Evolutionary conservation across 2,113 vertebrate species (phyloP), one percentile per base, ranked within the genome.

Genomic region (Pontoporia blainvillei): DNA sequence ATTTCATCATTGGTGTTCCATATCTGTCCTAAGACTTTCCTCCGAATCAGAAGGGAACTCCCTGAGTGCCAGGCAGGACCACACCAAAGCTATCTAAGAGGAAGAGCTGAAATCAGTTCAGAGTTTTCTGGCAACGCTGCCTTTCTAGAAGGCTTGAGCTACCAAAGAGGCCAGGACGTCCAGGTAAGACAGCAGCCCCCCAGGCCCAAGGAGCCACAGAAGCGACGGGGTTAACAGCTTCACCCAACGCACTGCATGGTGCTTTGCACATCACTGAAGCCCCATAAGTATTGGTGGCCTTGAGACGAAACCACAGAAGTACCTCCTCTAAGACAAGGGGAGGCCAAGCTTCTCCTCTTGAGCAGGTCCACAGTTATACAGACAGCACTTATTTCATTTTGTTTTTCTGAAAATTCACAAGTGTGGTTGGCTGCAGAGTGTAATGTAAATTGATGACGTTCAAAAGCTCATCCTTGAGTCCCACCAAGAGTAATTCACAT

Each of bases 401-500:
- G 46, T 79, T 89, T 83, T 62, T 71, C 91, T 84, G 72, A 69
- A 89, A 90, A 76, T 21, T 67, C n/a, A 49, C 1, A 41, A 14
- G 44, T 18, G 5, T 12, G n/a, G 44, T 29, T 76, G 95, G 62
- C 94, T 75, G 25, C 36, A 39, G 49, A 6, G 72, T 11, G 5
- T 29, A 15, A 23, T 23, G 13, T 73, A 25, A 75, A 78, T 2
- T 4, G 61, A 31, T 15, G 66, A 59, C 0, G 1, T 34, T 64
- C 72, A 27, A 34, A 36, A 13, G 15, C 90, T 79, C 71, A n/a
- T 31, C 39, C 86, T 86, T 62, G 71, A 88, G 54, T 67, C 12
- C 3, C 84, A 96, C 85, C 27, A 83, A 92, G 46, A 97, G 67
- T 86, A 95, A 94, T 59, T 95, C 92, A 62, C 61, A 72, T 89